These are phyloP conservation scores for Lepetodrilus schrolli DNA, from an alignment of 2,888 invertebrate genomes.

Conservation along the genomic window DNA sequence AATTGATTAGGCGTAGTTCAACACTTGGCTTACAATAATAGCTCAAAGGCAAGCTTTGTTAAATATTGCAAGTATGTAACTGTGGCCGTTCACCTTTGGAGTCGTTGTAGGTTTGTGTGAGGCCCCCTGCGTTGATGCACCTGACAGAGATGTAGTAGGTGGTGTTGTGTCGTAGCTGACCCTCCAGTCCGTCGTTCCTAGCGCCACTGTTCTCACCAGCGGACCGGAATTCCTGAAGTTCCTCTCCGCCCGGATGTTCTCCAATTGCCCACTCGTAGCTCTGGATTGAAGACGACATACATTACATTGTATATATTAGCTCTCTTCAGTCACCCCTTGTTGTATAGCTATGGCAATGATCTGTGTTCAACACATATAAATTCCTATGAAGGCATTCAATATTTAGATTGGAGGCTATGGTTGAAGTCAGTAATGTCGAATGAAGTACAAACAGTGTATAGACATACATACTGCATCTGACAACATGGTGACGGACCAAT, in stretches of 20 bases:
- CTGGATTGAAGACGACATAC: conserved; percentile 41
- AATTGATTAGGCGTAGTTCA: too few relatives aligned
- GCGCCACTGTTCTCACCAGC: conserved; percentile 46
- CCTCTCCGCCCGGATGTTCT: conserved; percentile 42
- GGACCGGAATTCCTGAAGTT: conserved; percentile 51
- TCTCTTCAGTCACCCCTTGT: too few relatives aligned
- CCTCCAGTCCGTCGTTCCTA: conserved; percentile 48
- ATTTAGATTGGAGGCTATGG: too few relatives aligned
- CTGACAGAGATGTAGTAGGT: conserved; percentile 44
- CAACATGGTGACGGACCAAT: too few relatives aligned
- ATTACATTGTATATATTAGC: too few relatives aligned
- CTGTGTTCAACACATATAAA: too few relatives aligned
- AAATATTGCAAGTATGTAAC: background rate
- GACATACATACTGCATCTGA: too few relatives aligned
- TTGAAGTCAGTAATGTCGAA: too few relatives aligned
- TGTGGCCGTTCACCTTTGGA: conserved; percentile 27
- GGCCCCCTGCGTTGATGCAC: conserved; percentile 53
- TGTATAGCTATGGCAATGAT: too few relatives aligned
- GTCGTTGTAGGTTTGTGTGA: conserved; percentile 40
- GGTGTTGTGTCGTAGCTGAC: conserved; percentile 41
- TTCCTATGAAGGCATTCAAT: too few relatives aligned
- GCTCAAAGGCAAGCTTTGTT: background rate
- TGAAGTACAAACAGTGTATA: too few relatives aligned
- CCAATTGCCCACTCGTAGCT: conserved; percentile 62
- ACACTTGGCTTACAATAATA: too few relatives aligned